Evolutionary conservation across 2,113 vertebrate species (phyloP).

Genomic region (Tragelaphus imberbis): DNA sequence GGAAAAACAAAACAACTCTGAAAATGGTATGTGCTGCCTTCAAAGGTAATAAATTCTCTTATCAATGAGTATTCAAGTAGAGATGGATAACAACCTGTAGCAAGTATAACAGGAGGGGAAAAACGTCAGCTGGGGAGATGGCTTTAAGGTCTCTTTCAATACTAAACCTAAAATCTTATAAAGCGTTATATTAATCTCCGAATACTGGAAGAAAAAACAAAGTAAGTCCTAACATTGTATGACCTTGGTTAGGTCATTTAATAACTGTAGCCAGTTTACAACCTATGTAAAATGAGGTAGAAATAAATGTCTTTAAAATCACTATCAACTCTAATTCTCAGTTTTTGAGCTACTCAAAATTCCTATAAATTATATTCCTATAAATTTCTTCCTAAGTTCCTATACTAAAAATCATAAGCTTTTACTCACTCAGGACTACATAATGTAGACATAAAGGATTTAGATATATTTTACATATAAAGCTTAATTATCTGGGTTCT

Average conservation of each 20-base stretch:
- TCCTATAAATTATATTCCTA: neutral
- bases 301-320: neutral
- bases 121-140: neutral
- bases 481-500: neutral
- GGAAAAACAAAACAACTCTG: neutral
- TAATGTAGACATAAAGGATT: neutral
- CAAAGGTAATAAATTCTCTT: neutral
- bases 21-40: neutral
- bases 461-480: neutral
- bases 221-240: neutral
- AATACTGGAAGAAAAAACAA: neutral
- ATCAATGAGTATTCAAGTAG: neutral
- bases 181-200: neutral
- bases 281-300: neutral
- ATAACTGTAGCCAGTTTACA: neutral
- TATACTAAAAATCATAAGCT: neutral
- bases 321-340: slow-evolving; percentile 3
- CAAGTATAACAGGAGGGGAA: neutral
- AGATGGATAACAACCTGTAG: neutral
- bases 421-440: neutral
- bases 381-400: neutral
- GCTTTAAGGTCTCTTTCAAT: neutral
- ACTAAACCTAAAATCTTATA: neutral
- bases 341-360: slow-evolving; percentile 30
- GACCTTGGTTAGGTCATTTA: slow-evolving; percentile 23